phyloP scores from a whole-genome alignment of 2,797 vertebrate species.

The Pipistrellus pipistrellus region DNA sequence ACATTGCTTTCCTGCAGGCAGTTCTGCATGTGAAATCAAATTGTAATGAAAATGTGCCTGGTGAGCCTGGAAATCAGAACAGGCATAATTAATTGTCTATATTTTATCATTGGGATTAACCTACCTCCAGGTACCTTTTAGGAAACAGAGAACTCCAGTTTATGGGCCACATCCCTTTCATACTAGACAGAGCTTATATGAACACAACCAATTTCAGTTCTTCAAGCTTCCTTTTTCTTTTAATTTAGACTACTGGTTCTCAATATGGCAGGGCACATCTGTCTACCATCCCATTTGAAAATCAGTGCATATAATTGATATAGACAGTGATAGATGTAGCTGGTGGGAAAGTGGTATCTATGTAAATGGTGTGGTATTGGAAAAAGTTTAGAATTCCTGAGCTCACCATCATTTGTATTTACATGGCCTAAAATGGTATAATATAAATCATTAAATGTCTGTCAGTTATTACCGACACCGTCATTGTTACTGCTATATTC shows the following conservation, averaged over 20 bases:
- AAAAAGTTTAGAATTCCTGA: not conserved
- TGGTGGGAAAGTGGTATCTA: not conserved
- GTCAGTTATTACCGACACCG: not conserved
- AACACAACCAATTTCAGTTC: not conserved
- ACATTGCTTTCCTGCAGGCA: not conserved
- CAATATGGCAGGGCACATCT: not conserved
- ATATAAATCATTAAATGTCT: not conserved
- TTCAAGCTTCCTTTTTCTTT: not conserved
- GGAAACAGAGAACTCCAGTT: not conserved
- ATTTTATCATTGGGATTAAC: constrained; percentile 51
- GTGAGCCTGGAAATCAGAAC: not conserved
- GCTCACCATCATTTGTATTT: not conserved
- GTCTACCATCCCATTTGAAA: not conserved
- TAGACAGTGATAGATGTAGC: not conserved
- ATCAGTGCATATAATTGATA: not conserved
- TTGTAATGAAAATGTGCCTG: not conserved
- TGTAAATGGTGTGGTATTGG: not conserved
- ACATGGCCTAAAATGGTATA: not conserved
- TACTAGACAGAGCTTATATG: not conserved
- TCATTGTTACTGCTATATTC: not conserved
- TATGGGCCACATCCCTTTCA: not conserved
- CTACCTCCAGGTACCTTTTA: not conserved
- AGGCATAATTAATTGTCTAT: not conserved
- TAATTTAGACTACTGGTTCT: constrained; percentile 19
- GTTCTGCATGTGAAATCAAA: not conserved